A percentile compares a stretch with the other conserved stretches of the same genome.
Evolutionary conservation across 2,888 invertebrate genomes (phyloP).

Genomic region (Sicus ferrugineus): DNA sequence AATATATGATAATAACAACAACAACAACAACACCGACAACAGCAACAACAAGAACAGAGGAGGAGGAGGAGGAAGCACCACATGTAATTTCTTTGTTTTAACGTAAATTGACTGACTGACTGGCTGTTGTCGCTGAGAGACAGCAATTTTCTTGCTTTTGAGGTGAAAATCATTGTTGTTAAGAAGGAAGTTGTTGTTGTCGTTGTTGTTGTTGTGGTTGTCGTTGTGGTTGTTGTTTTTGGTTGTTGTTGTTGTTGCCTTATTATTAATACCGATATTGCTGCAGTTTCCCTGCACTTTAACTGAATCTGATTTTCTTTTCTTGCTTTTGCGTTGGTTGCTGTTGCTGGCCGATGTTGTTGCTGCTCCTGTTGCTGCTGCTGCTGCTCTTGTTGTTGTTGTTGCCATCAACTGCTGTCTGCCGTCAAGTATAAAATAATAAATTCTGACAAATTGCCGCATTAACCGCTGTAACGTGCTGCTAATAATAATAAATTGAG

Average conservation of each 20-base stretch:
- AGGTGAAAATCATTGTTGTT: no score
- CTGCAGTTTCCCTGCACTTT: neutral
- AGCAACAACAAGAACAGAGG: no score
- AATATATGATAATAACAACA: slow-evolving; percentile 19
- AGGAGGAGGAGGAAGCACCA: no score
- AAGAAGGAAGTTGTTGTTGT: neutral
- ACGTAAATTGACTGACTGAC: no score
- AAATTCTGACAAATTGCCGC: slow-evolving; percentile 27
- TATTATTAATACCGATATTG: neutral
- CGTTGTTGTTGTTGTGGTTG: neutral
- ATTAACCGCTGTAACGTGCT: slow-evolving; percentile 25
- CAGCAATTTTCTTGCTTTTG: no score
- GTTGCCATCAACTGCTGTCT: neutral
- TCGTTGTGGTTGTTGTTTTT: neutral
- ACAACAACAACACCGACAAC: no score
- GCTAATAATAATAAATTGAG: slow-evolving; percentile 23
- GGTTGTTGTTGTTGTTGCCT: neutral
- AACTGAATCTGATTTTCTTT: neutral
- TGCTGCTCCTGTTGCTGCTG: slow-evolving; percentile 10
- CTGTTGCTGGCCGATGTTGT: neutral
- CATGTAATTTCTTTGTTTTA: no score
- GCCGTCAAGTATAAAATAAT: slow-evolving; percentile 17
- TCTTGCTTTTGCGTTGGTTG: no score
- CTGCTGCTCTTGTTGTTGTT: neutral
- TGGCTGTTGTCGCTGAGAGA: no score